Evolutionary conservation across 2,888 invertebrate species (phyloP).

Genomic region (Odontothrips loti): DNA sequence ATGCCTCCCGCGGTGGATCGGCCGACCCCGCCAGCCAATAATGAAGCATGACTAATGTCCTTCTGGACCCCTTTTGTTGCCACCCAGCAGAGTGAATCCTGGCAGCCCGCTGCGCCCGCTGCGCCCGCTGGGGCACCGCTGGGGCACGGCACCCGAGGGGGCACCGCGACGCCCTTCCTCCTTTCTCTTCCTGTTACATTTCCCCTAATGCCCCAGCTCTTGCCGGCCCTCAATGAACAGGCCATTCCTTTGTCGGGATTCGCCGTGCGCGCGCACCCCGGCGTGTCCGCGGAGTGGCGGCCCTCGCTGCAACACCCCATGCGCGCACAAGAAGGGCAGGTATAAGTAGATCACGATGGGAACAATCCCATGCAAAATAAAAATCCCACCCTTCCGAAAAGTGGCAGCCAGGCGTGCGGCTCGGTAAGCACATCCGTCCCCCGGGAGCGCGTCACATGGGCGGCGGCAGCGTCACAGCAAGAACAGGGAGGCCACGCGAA

Average conservation of each 20-base stretch:
- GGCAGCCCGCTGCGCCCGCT: not conserved
- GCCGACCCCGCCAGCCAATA: constrained; percentile 9
- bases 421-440: no score
- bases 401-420: not conserved
- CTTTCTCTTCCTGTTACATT: constrained; percentile 25
- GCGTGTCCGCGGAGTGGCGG: not conserved
- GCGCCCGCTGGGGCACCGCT: not conserved
- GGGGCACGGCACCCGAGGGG: not conserved
- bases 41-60: constrained; percentile 21
- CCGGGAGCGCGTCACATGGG: no score
- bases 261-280: not conserved
- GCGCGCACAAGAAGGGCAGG: no score
- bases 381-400: not conserved
- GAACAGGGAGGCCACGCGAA: no score
- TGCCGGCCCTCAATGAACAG: not conserved
- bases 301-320: no score
- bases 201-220: not conserved
- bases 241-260: constrained; percentile 11
- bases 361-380: no score
- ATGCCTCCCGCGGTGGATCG: not conserved
- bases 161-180: not conserved
- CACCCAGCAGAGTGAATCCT: constrained; percentile 25
- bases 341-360: no score
- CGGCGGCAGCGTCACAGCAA: no score
- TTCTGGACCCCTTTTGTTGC: constrained; percentile 15